Evolutionary conservation across 2,797 vertebrate genomes (phyloP).

Genomic region (Lates japonicus): DNA sequence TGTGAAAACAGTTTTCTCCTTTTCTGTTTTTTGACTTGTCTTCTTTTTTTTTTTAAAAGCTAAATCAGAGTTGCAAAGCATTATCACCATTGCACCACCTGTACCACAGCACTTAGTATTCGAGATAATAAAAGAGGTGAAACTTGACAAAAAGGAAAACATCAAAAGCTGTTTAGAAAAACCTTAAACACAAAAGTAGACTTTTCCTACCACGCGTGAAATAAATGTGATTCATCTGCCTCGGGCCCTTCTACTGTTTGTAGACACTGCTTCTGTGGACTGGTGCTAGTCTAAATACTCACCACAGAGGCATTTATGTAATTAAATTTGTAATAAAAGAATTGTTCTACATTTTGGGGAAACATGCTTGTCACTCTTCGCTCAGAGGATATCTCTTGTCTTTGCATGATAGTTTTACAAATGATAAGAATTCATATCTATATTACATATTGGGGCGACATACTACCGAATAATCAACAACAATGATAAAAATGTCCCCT

Average conservation of each 20-base stretch:
- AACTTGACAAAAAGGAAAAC: conserved; percentile 7
- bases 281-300: background rate
- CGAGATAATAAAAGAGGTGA: conserved; percentile 29
- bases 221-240: conserved; percentile 43
- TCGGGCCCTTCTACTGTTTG: conserved; percentile 37
- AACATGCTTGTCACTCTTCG: background rate
- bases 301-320: background rate
- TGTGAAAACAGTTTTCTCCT: conserved; percentile 10
- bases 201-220: background rate
- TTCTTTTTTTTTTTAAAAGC: background rate
- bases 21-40: background rate
- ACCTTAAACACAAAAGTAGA: background rate
- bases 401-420: background rate
- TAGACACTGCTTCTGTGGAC: conserved; percentile 50
- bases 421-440: no score
- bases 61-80: conserved; percentile 46
- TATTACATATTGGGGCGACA: no score
- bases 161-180: conserved; percentile 15
- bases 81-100: conserved; percentile 29
- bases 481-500: background rate
- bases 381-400: background rate
- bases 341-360: background rate
- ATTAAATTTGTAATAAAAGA: background rate
- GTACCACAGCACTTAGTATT: conserved; percentile 15
- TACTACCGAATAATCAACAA: no score